Evolutionary conservation across 1,140 invertebrate species (phyloP).

Genomic region (Plutomurus gul): DNA sequence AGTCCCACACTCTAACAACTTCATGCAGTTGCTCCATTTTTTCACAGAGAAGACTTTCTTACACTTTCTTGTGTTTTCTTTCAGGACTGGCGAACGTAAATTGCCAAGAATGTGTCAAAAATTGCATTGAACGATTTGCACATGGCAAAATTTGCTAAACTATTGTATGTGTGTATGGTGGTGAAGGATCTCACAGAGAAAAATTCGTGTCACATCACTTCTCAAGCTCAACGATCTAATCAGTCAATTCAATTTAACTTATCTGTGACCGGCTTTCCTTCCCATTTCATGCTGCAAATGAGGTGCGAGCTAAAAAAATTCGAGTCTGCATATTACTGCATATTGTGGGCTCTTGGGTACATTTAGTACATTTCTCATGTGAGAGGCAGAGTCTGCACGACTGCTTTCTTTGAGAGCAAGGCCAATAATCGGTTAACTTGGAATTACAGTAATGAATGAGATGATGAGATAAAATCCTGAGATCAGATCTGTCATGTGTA

Average conservation of each 20-base stretch:
- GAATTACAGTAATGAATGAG: slow-evolving; percentile 20
- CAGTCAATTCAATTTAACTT: slow-evolving; percentile 21
- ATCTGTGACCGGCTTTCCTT: neutral
- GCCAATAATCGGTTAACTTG: slow-evolving; percentile 4
- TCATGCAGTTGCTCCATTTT: too few species aligned
- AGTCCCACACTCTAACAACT: too few species aligned
- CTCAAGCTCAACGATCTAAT: neutral
- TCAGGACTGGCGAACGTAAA: slow-evolving; percentile 6
- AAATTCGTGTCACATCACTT: slow-evolving; percentile 4
- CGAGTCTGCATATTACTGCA: slow-evolving; percentile 1
- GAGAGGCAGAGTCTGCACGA: neutral
- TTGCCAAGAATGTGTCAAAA: slow-evolving; percentile 33
- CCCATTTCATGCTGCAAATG: neutral
- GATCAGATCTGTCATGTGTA: slow-evolving; percentile 18
- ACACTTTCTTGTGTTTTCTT: neutral
- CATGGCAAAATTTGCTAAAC: neutral
- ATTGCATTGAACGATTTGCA: slow-evolving; percentile 34
- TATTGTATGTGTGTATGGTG: neutral
- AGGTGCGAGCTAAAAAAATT: neutral
- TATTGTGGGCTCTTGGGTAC: neutral
- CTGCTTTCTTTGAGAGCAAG: slow-evolving; percentile 1
- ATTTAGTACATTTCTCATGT: neutral
- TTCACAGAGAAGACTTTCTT: too few species aligned
- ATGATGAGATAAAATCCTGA: slow-evolving; percentile 17
- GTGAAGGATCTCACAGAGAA: neutral